These are phyloP conservation scores for Microtus ochrogaster DNA, from an alignment of 2,113 vertebrate species.

Conservation along the genomic window DNA sequence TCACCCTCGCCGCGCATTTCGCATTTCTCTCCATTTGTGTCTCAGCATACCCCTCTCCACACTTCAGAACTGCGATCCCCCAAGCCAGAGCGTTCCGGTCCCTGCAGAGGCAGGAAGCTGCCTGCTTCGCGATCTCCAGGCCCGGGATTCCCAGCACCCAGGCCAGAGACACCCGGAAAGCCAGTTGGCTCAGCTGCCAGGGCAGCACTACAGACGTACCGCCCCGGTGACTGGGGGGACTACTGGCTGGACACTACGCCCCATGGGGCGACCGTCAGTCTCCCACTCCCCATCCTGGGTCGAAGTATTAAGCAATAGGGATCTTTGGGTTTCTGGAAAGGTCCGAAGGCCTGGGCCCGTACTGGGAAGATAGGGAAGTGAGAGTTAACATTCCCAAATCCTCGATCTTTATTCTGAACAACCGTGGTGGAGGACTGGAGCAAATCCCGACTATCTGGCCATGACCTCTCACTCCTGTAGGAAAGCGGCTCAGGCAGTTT, in stretches of 20 bases:
- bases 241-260: accelerated
- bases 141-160: neutral
- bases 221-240: neutral
- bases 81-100: neutral
- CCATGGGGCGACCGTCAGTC: no score
- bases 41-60: constrained; percentile 19
- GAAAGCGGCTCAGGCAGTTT: neutral
- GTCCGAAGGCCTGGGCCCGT: neutral
- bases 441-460: constrained; percentile 11
- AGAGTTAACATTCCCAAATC: constrained; percentile 26
- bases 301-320: neutral
- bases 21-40: neutral
- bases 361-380: neutral
- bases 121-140: neutral
- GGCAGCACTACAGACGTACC: neutral
- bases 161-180: neutral
- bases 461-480: neutral
- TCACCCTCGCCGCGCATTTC: neutral
- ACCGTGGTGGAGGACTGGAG: neutral
- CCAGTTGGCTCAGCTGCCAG: accelerated
- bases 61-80: neutral
- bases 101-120: neutral
- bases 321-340: neutral
- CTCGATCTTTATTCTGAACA: neutral
- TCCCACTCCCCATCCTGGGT: neutral